Conservation (phyloP, 2,888 invertebrate genomes). For the Drosophila rellima region DNA sequence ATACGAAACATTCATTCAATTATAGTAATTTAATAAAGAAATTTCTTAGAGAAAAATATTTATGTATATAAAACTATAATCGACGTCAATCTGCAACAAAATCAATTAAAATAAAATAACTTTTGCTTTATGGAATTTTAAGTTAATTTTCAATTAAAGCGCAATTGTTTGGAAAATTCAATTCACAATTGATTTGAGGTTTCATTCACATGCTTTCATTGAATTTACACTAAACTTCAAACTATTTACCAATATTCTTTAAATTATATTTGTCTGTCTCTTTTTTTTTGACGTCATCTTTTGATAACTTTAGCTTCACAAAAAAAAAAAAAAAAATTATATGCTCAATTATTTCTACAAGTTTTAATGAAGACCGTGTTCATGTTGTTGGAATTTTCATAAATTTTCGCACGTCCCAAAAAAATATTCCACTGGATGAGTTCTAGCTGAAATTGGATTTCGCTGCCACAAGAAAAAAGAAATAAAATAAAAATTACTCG, state of each 20-base stretch:
- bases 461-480: constrained; percentile 14
- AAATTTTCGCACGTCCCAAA: constrained; percentile 50
- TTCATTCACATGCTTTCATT: background rate
- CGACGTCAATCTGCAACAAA: background rate
- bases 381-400: constrained; percentile 39
- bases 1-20: background rate
- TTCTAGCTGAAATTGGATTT: constrained; percentile 50
- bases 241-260: background rate
- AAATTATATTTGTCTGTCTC: background rate
- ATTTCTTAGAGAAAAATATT: background rate
- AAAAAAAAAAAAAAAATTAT: constrained; percentile 2
- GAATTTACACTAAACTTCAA: background rate
- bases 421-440: constrained; percentile 44
- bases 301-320: constrained; percentile 4
- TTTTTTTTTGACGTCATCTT: background rate
- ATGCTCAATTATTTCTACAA: constrained; percentile 32
- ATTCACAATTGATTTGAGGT: constrained; percentile 2
- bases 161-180: constrained; percentile 1
- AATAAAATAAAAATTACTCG: constrained; percentile 36
- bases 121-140: background rate
- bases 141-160: background rate
- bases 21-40: background rate
- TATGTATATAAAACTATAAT: background rate
- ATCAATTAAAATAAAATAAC: constrained; percentile 1
- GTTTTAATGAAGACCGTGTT: constrained; percentile 35